phyloP scores from a whole-genome alignment of 2,888 invertebrate genomes.

The Tethea ocularis region DNA sequence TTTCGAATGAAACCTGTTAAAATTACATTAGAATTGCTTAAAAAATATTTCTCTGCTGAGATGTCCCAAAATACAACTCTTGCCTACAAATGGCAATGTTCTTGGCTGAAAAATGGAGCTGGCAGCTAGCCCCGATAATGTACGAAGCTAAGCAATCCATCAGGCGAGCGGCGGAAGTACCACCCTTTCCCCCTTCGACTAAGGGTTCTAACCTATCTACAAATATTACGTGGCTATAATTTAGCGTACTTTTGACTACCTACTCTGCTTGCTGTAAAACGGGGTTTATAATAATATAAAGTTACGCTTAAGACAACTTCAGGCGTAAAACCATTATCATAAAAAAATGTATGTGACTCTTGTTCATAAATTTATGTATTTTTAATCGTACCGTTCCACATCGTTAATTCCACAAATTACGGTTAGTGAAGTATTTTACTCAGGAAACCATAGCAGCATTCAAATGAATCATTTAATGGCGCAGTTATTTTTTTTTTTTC shows the following conservation, averaged over 20 bases:
- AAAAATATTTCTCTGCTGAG: not conserved
- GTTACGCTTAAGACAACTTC: no score
- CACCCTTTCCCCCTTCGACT: constrained; percentile 29
- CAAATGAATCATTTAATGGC: not conserved
- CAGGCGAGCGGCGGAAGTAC: constrained; percentile 43
- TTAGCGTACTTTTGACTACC: not conserved
- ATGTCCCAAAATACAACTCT: constrained; percentile 38
- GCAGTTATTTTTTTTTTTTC: not conserved
- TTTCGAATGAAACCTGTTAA: no score
- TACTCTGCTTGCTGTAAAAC: no score
- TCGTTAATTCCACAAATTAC: not conserved
- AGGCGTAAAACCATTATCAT: no score
- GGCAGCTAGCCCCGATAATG: constrained; percentile 64
- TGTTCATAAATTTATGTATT: no score
- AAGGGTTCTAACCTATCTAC: constrained; percentile 30
- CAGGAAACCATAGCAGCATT: not conserved
- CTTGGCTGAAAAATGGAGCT: constrained; percentile 64
- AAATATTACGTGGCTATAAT: not conserved
- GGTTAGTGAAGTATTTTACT: not conserved
- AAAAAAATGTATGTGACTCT: no score
- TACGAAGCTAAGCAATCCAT: constrained; percentile 62
- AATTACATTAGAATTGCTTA: not conserved
- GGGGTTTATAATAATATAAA: no score
- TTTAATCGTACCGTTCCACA: not conserved
- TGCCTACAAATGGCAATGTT: constrained; percentile 55